Evolutionary conservation across 2,797 vertebrate genomes (phyloP), one percentile per base, ranked within the genome.

Genomic region (Austrolebias charrua): DNA sequence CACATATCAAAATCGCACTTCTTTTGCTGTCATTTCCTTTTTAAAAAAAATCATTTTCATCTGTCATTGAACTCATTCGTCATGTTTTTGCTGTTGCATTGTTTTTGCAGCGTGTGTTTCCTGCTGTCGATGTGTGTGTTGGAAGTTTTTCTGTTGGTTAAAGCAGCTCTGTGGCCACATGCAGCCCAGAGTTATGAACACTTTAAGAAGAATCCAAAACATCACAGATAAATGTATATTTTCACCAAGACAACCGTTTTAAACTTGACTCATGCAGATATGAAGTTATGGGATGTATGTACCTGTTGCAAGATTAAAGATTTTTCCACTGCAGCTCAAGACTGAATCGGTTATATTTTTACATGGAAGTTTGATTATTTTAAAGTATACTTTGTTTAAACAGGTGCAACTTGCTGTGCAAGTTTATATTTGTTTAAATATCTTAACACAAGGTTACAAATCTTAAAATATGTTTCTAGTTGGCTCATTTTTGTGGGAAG

Each of bases 191-290:
- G 24, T 28, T 49, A 28, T 52, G 10, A 11, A 11, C 38, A 52
- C 8, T 48, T 60, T 50, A 2, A 35, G 24, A n/a, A 50, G 59
- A 49, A 4, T 63, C 12, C 31, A 42, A 35, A 57, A 19, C 24
- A n/a, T 35, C 16, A 6, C 38, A 48, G 38, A 50, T 13, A 7
- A 45, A 50, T 35, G 63, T 16, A 40, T 42, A 52, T 71, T 53
- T 50, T 44, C 40, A 35, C 10, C n/a, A 64, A 89, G 84, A 87
- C 88, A 82, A 89, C 86, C 82, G 76, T 89, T 91, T 91, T 89
- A 88, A 88, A 88, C 82, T 84, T 73, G 80, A 80, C 76, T 55
- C 61, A 59, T 57, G 54, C 65, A 33, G n/a, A 43, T 0, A 5
- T 31, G 51, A 20, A 46, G 44, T 52, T 35, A 19, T 4, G 9